Evolutionary conservation across 2,797 vertebrate genomes (phyloP).

Genomic region (Triplophysa yarkandensis): DNA sequence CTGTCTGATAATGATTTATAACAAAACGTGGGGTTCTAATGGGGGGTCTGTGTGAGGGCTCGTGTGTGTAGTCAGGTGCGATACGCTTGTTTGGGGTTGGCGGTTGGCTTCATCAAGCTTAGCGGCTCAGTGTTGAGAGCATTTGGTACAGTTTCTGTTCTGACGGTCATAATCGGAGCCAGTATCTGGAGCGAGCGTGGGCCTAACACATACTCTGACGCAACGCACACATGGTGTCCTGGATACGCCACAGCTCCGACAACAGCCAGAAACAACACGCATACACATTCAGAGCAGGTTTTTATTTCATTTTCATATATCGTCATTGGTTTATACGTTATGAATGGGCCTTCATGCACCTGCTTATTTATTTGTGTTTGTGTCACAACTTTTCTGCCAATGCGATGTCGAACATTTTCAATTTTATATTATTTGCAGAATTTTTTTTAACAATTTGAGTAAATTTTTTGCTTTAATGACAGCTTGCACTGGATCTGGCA

Average conservation of each 20-base stretch:
- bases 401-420: no score
- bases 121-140: conserved; percentile 22
- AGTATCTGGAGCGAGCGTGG: conserved; percentile 49
- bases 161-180: conserved; percentile 43
- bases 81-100: conserved; percentile 15
- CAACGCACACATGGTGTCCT: conserved; percentile 49
- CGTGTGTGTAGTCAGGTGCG: conserved; percentile 20
- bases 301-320: conserved; percentile 4
- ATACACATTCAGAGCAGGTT: conserved; percentile 34
- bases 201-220: conserved; percentile 53
- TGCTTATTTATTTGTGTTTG: no score
- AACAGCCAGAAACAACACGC: conserved; percentile 30
- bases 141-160: conserved; percentile 44
- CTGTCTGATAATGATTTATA: conserved; percentile 56
- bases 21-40: conserved; percentile 16
- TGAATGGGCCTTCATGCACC: not conserved
- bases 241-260: conserved; percentile 38
- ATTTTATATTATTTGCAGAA: no score
- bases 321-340: no score
- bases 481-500: not conserved
- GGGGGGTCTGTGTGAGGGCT: not conserved
- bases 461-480: not conserved
- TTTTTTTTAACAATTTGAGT: no score
- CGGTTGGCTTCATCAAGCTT: conserved; percentile 20
- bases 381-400: no score